Conservation (phyloP, 2,113 vertebrate genomes). For the Progne subis region DNA sequence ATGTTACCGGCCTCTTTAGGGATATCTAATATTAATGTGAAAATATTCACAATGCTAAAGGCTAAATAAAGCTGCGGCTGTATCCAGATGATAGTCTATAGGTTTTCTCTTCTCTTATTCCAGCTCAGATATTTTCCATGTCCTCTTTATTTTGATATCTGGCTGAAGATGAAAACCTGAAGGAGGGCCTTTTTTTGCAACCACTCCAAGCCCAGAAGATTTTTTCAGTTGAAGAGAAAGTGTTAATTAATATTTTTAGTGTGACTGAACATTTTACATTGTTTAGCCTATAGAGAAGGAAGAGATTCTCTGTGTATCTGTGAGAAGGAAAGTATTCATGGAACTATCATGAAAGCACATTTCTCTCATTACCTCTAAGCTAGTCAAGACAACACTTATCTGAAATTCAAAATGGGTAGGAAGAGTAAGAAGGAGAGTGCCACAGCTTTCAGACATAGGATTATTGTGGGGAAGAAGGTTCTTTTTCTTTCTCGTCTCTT, state of each 20-base stretch:
- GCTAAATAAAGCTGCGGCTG: not conserved
- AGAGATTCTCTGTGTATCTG: not conserved
- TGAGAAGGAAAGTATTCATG: not conserved
- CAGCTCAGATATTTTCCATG: not conserved
- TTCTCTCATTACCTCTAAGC: not conserved
- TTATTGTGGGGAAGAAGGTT: not conserved
- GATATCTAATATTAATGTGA: conserved; percentile 7
- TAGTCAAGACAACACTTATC: not conserved
- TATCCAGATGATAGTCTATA: not conserved
- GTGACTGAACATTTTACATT: not conserved
- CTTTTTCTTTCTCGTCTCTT: not conserved
- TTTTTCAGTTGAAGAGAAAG: not conserved
- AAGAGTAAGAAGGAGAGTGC: not conserved
- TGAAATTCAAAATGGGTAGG: not conserved
- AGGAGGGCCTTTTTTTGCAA: not conserved
- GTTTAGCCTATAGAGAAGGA: not conserved
- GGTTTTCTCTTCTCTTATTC: not conserved
- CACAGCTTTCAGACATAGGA: not conserved
- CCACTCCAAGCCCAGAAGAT: not conserved
- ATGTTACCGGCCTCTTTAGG: not conserved
- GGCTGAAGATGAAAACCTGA: not conserved
- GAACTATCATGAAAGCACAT: not conserved
- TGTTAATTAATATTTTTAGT: not conserved
- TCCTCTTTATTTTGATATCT: not conserved
- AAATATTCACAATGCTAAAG: not conserved